phyloP scores from a whole-genome alignment of 2,797 vertebrate species.

The Pangasius mekongensis region DNA sequence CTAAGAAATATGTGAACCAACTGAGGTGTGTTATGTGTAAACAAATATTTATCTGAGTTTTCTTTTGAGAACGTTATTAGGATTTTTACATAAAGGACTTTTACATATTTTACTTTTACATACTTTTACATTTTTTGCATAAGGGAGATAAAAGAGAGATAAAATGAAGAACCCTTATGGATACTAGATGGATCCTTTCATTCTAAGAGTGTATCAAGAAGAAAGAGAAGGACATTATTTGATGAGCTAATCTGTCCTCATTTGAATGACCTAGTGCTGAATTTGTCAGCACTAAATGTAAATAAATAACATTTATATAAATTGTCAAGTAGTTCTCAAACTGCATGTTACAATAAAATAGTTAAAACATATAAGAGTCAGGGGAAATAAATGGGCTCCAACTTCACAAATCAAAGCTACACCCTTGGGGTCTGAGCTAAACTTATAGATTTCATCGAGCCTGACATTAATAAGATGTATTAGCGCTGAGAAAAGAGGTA shows the following conservation, averaged over 20 bases:
- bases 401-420: not conserved
- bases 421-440: not conserved
- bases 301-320: not conserved
- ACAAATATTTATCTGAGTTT: no score
- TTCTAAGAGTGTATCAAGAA: not conserved
- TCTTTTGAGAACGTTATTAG: no score
- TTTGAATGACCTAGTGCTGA: not conserved
- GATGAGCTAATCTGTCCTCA: not conserved
- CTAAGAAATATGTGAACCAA: no score
- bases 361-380: not conserved
- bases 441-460: not conserved
- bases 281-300: not conserved
- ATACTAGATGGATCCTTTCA: not conserved
- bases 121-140: not conserved
- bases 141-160: not conserved
- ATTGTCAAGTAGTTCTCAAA: not conserved
- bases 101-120: no score
- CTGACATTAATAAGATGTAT: not conserved
- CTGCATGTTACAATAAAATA: not conserved
- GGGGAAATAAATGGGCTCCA: not conserved
- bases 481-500: not conserved
- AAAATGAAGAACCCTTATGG: not conserved
- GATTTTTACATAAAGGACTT: no score
- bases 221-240: not conserved
- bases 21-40: no score